Base-by-base conservation (phyloP, 1,140 invertebrate species). In the Hydropsyche tenuis region DNA sequence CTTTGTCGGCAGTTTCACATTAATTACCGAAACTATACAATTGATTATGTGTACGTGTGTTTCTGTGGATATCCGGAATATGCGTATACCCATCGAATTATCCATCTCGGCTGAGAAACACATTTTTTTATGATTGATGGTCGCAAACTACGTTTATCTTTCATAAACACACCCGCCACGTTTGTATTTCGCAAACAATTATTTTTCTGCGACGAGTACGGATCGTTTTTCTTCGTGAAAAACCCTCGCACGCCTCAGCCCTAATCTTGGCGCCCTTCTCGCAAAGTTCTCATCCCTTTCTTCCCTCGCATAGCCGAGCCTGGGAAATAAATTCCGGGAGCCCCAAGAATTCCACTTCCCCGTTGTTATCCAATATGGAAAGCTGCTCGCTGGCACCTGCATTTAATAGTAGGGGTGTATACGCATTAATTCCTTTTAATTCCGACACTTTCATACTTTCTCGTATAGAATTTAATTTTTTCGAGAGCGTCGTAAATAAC, bases 241-340 rank as follows among this genome's bases (percentile, higher is more conserved):
- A 16, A 66, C 42, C 30, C 22, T 20, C n/a, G 7, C 63, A 66
- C 42, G 12, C 65, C 43, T 48, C 37, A 16, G 2, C 63, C 63
- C 30, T 37, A 37, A n/a, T 66, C 63, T 48, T 68, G 16, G 22
- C 43, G 22, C 20, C 30, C 63, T 43, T 14, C 25, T 18, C 23
- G 23, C 20, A 37, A 45, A 48, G 30, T 43, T 65, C 23, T 60
- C 56, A 27, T 60, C 56, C 56, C 56, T 60, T 60, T 60, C 48
- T 20, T 7, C 48, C 30, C 30, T 9, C 16, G 16, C n/a, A 60
- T 60, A 25, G 9, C 7, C n/a, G 9, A 25, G 56, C 30, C 9
- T 37, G 22, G 20, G 56, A 60, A n/a, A 60, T 60, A 60, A 60
- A 60, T 60, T 60, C 56, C 56, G 9, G 0, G 56, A 11, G 20